Conservation (phyloP, 2,797 vertebrate genomes). For the Sebastes hubbsi region DNA sequence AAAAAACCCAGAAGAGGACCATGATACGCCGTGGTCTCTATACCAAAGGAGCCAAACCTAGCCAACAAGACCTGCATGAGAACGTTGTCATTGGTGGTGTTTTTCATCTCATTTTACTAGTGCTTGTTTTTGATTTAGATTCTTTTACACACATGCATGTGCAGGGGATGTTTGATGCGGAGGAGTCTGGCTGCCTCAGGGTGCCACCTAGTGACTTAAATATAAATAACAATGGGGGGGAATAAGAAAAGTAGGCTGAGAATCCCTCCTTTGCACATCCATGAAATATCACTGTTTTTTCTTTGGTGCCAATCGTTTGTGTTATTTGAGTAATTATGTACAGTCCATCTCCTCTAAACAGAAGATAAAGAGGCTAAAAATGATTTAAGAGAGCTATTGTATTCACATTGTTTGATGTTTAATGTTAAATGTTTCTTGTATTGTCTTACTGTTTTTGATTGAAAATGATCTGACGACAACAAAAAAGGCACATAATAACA, state of each 20-base stretch:
- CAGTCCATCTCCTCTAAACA: constrained; percentile 60
- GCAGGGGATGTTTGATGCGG: constrained; percentile 54
- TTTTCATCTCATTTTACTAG: constrained; percentile 78
- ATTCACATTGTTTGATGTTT: constrained; percentile 70
- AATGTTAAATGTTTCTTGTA: constrained; percentile 68
- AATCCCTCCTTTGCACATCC: constrained; percentile 68
- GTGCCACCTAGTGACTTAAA: constrained; percentile 73
- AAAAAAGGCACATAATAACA: constrained; percentile 73
- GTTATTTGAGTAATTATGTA: constrained; percentile 65
- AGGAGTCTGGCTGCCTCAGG: constrained; percentile 59
- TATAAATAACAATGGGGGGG: constrained; percentile 35
- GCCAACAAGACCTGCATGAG: constrained; percentile 78
- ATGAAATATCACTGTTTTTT: constrained; percentile 61
- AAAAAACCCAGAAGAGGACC: constrained; percentile 47
- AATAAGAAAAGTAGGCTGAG: constrained; percentile 10
- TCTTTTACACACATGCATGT: constrained; percentile 75
- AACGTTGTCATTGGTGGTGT: constrained; percentile 69
- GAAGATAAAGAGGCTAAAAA: constrained; percentile 58
- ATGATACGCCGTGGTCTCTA: constrained; percentile 67
- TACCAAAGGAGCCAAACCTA: constrained; percentile 73
- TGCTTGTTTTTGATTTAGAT: constrained; percentile 77
- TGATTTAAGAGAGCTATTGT: constrained; percentile 60
- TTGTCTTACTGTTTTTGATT: constrained; percentile 70
- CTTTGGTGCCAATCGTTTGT: constrained; percentile 64
- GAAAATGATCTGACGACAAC: constrained; percentile 58